phyloP scores from a whole-genome alignment of 92 coral and sea anemone species.

The Zoanthus gigantus region DNA sequence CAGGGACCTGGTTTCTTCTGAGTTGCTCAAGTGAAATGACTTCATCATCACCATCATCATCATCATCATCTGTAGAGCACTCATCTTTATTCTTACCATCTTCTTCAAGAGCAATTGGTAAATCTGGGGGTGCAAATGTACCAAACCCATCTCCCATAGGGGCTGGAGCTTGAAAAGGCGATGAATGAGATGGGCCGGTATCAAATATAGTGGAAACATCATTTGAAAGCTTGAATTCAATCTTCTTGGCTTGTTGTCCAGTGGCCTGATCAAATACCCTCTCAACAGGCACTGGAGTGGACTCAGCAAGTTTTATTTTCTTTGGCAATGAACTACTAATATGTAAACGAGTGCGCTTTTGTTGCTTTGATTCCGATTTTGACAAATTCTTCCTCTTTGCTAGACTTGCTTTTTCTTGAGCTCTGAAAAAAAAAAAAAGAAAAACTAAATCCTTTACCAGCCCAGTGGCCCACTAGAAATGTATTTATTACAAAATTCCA shows the following conservation, averaged over 20 bases:
- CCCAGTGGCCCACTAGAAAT: too few relatives aligned
- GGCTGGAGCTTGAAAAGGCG: slow-evolving; percentile 27
- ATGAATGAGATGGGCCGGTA: slow-evolving; percentile 67
- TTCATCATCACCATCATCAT: slow-evolving; percentile 73
- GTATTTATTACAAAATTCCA: too few relatives aligned
- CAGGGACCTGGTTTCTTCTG: slow-evolving; percentile 76
- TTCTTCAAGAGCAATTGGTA: slow-evolving; percentile 45
- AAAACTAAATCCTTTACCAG: neutral
- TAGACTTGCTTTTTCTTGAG: slow-evolving; percentile 57
- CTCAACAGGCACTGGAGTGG: slow-evolving; percentile 71
- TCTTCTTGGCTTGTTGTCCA: slow-evolving; percentile 81
- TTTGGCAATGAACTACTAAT: slow-evolving; percentile 78
- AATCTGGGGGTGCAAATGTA: slow-evolving; percentile 83
- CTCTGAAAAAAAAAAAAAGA: slow-evolving; percentile 41
- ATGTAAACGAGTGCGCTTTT: slow-evolving; percentile 69
- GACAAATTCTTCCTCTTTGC: slow-evolving; percentile 56
- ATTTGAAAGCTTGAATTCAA: slow-evolving; percentile 88
- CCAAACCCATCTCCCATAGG: slow-evolving; percentile 83
- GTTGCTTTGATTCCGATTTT: slow-evolving; percentile 53
- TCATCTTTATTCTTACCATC: slow-evolving; percentile 61
- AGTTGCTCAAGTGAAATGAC: slow-evolving; percentile 82
- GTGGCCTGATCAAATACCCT: slow-evolving; percentile 91
- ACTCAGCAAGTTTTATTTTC: slow-evolving; percentile 44
- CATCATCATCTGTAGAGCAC: slow-evolving; percentile 56
- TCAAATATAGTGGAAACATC: slow-evolving; percentile 96